Base-by-base conservation (phyloP, 2,888 invertebrate species). In the Xanthorhoe spadicearia region DNA sequence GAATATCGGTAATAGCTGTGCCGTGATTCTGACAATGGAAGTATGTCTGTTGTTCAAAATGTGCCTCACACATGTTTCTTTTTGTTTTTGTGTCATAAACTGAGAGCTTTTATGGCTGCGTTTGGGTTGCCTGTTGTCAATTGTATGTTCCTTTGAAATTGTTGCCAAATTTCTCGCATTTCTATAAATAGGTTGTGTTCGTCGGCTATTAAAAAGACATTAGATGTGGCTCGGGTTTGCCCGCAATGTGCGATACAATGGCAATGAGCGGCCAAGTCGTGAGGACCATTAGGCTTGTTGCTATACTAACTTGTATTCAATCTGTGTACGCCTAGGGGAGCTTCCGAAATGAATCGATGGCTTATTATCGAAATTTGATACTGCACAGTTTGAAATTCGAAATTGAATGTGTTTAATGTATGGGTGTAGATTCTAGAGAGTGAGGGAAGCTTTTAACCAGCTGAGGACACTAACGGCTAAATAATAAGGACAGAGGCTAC, bases 11-110 rank as follows among this genome's bases (percentile, higher is more conserved):
- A 88, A 89, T 89, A 82, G 83, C 81, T 83, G 79, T 82, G 71
- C 75, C 89, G 89, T 91, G 92, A 90, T 89, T 86, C 77, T 90
- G 85, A 90, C 89, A 90, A 90, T 88, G 86, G 87, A 81, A 75
- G 77, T 77, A 74, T 70, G 68, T 64, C 66, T 58, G 70, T 70
- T 75, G 72, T 75, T 75, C 72, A 74, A 77, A 76, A 77, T 83
- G 71, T 77, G 78, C 74, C 70, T 74, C 77, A 76, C 84, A 83
- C 81, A 76, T 82, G 83, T 83, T 80, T 68, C 62, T 83, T 70
- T 76, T 81, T 80, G 79, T 79, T 78, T 74, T 70, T 49, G 53
- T 46, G 55, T 67, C 53, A 57, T 62, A 48, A 61, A 61, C 49
- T 51, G 17, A 46, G 56, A 43, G 52, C 13, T 65, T 74, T 67